Conservation (phyloP, 1,140 invertebrate genomes). For the Zeugodacus cucurbitae region DNA sequence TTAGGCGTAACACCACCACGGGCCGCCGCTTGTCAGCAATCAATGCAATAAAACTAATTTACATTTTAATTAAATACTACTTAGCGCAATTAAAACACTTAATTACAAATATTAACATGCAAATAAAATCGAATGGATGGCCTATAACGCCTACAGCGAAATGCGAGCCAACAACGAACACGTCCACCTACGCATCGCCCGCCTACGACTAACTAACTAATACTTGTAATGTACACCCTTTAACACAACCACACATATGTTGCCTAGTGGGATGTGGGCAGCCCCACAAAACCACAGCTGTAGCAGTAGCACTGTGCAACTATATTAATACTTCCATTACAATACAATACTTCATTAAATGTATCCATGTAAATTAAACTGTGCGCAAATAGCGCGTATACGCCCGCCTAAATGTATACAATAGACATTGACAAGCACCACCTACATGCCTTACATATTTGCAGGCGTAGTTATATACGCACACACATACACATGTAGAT, state of each 20-base stretch:
- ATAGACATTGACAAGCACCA: neutral
- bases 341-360: constrained; percentile 15
- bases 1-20: neutral
- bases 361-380: constrained; percentile 9
- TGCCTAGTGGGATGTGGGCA: neutral
- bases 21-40: neutral
- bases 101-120: constrained; percentile 29
- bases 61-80: constrained; percentile 35
- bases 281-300: neutral
- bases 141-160: neutral
- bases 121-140: constrained; percentile 1
- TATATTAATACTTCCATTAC: neutral
- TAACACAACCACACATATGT: neutral
- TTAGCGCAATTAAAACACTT: constrained; percentile 28
- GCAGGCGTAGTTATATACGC: neutral
- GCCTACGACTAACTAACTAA: neutral
- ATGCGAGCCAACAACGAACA: neutral
- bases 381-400: neutral
- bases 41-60: neutral
- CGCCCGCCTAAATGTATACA: neutral
- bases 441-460: neutral
- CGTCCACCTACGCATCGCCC: neutral
- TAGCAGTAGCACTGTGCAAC: neutral
- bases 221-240: neutral
- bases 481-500: neutral